Conservation (phyloP, 1,140 invertebrate genomes). For the Solenopsis fugax region DNA sequence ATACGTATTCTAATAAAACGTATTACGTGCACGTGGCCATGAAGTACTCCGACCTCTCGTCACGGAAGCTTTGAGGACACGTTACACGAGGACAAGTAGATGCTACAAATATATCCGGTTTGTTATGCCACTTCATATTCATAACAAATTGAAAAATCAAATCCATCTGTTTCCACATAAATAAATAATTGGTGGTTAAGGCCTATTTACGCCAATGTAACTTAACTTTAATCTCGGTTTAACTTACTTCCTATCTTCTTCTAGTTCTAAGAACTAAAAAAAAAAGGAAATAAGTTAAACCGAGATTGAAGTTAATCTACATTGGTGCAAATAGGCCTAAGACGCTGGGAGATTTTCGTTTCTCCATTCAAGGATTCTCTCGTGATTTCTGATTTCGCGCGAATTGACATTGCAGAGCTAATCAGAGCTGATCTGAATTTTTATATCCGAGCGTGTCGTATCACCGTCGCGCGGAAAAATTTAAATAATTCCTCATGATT, state of each 20-base stretch:
- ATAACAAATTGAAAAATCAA: constrained; percentile 7
- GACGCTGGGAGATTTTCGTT: not conserved
- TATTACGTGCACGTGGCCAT: not conserved
- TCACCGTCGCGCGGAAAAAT: not conserved
- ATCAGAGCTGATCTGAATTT: constrained; percentile 40
- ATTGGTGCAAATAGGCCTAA: too few relatives aligned
- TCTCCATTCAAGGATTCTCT: constrained; percentile 16
- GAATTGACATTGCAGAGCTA: not conserved
- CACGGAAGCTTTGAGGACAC: not conserved
- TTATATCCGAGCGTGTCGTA: not conserved
- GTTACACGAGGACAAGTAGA: constrained; percentile 9
- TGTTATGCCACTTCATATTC: not conserved
- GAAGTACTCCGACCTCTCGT: not conserved
- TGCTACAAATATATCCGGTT: not conserved
- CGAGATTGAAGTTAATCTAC: too few relatives aligned
- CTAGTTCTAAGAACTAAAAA: too few relatives aligned
- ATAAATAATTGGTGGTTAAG: constrained; percentile 14
- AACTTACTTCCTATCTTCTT: too few relatives aligned
- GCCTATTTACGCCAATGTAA: too few relatives aligned
- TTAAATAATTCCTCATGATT: not conserved
- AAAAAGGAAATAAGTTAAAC: too few relatives aligned
- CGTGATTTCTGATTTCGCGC: not conserved
- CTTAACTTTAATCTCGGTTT: too few relatives aligned
- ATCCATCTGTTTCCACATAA: not conserved
- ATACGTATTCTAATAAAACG: not conserved